Conservation (phyloP, 2,888 invertebrate genomes). For the Strigamia transsilvanica region DNA sequence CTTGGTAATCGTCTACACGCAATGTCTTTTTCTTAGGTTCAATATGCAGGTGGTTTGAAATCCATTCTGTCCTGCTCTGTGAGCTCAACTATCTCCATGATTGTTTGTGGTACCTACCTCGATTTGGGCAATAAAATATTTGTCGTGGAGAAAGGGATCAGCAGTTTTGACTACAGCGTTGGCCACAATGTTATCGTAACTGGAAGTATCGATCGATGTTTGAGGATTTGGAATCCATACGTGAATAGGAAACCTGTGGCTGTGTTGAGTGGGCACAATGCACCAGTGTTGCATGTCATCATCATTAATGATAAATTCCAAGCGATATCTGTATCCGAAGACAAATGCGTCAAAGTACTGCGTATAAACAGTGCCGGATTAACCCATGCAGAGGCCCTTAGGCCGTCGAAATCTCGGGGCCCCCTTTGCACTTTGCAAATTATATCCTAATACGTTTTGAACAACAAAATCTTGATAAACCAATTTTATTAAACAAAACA, state of each 20-base stretch:
- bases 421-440: too few species aligned
- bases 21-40: background rate
- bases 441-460: too few species aligned
- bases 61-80: conserved; percentile 40
- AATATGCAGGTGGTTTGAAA: background rate
- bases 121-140: background rate
- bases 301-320: conserved; percentile 1
- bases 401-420: too few species aligned
- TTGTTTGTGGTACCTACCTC: background rate
- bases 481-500: too few species aligned
- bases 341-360: conserved; percentile 41
- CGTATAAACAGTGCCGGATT: too few species aligned
- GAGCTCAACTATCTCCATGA: conserved; percentile 5
- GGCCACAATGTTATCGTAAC: background rate
- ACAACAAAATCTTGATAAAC: too few species aligned
- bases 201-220: conserved; percentile 34
- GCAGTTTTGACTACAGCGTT: conserved; percentile 25
- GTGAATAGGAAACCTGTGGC: background rate
- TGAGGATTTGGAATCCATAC: conserved; percentile 51
- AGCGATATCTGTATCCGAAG: background rate
- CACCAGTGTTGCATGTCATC: background rate
- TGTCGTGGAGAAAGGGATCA: background rate
- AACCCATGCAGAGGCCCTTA: too few species aligned
- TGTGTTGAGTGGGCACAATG: conserved; percentile 25
- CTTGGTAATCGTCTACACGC: too few species aligned